Percentiles rank a stretch among this genome's conserved stretches.
Evolutionary conservation across 2,888 invertebrate genomes (phyloP).

Genomic region (Tetranychus piercei): DNA sequence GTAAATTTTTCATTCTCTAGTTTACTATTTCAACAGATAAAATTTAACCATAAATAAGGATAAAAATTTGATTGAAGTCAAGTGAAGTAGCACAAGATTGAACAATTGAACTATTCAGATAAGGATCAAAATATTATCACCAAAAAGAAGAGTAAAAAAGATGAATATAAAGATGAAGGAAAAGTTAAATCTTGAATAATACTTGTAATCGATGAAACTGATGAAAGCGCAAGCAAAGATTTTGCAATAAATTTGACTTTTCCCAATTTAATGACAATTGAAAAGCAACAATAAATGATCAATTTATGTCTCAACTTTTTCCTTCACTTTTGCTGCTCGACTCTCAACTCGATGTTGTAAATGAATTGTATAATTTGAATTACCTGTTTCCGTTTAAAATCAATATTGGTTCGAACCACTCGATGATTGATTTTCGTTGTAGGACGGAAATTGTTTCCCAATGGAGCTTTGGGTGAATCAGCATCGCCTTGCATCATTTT

Average conservation of each 20-base stretch:
- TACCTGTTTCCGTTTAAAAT: conserved; percentile 44
- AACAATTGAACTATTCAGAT: not conserved
- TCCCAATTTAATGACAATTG: too few relatives aligned
- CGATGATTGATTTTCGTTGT: conserved; percentile 80
- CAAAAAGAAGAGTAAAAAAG: not conserved
- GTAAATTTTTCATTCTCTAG: not conserved
- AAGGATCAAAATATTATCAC: not conserved
- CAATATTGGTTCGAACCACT: conserved; percentile 85
- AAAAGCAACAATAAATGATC: too few relatives aligned
- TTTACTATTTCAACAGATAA: not conserved
- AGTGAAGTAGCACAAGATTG: not conserved
- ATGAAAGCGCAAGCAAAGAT: too few relatives aligned
- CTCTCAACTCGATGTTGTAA: not conserved
- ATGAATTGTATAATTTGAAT: conserved; percentile 5
- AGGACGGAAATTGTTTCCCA: conserved; percentile 86
- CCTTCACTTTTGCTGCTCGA: not conserved
- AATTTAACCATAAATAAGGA: not conserved
- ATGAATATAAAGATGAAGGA: too few relatives aligned
- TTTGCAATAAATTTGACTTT: too few relatives aligned
- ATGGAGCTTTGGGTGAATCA: conserved; percentile 64
- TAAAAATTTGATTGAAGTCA: not conserved
- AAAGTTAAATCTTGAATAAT: too few relatives aligned
- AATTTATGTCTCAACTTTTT: not conserved
- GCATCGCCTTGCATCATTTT: conserved; percentile 72
- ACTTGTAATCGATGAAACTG: too few relatives aligned